A percentile compares a stretch with the other conserved stretches of the same genome.
phyloP scores from a whole-genome alignment of 2,113 vertebrate species.

The Prunella himalayana region DNA sequence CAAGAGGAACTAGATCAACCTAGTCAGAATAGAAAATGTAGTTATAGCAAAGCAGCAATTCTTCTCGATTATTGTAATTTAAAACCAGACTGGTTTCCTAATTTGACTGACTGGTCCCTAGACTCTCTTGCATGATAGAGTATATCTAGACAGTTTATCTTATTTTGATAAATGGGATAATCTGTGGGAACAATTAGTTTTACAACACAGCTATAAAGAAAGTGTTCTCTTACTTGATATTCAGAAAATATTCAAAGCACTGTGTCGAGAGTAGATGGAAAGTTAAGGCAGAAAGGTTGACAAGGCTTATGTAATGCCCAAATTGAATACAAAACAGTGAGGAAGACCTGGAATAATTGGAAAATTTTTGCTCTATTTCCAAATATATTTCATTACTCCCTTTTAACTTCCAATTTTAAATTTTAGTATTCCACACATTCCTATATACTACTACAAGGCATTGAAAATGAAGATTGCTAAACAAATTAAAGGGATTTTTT shows the following conservation, averaged over 20 bases:
- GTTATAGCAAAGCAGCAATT: not conserved
- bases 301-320: not conserved
- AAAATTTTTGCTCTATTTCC: not conserved
- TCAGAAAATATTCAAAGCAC: not conserved
- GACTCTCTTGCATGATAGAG: not conserved
- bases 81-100: not conserved
- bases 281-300: not conserved
- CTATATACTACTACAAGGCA: not conserved
- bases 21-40: not conserved
- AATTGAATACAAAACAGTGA: not conserved
- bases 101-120: not conserved
- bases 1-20: not conserved
- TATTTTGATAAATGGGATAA: not conserved
- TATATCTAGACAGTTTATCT: not conserved
- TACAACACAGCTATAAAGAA: not conserved
- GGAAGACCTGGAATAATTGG: not conserved
- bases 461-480: not conserved
- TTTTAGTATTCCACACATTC: not conserved
- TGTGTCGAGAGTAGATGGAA: accelerated
- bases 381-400: not conserved
- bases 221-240: not conserved
- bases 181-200: not conserved
- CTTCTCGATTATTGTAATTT: not conserved
- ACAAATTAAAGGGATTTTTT: not conserved
- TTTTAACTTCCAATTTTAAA: not conserved